Base-by-base conservation (phyloP, 53 echinoderm and acorn worm genomes). In the Glandiceps talaboti region DNA sequence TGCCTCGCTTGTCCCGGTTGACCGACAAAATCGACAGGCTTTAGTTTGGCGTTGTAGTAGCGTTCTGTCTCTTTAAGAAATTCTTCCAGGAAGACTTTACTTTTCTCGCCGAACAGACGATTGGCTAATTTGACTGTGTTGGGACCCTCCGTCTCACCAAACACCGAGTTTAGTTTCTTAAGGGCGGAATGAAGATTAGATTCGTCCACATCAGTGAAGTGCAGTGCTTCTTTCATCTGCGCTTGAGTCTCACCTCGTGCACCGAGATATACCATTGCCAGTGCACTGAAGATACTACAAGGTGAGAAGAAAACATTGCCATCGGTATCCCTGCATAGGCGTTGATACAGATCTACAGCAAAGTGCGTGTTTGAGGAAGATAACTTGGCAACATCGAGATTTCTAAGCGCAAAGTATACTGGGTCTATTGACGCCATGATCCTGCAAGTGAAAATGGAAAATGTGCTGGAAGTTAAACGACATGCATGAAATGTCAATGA, bases 321-420 rank as follows among this genome's bases (percentile, higher is more conserved):
- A 29, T 74, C 76, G 26, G 78, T 0, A 0, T 26, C 45, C 0
- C 0, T 27, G 29, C 79, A 74, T 1, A 85, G 76, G 1, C 82
- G 79, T 77, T 80, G 81, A 30, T 89, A 85, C 27, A 89, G 75
- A 75, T 85, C 64, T 73, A 85, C 29, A 28, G 89, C 82, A 64
- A 89, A 89, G 29, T 76, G 33, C 29, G 33, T 85, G 77, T 78
- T 80, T 27, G 88, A 30, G 0, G 27, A 27, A 10, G 72, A 30
- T 28, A 73, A 27, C 14, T 72, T 27, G 10, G 30, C 45, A 28
- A 72, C 28, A 31, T 80, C 64, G n/a, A n/a, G n/a, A n/a, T n/a
- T n/a, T n/a, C n/a, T n/a, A n/a, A n/a, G n/a, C n/a, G n/a, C n/a
- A n/a, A n/a, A n/a, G n/a, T n/a, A n/a, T n/a, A n/a, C n/a, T n/a